Conservation (phyloP, 2,888 invertebrate genomes). For the Erebia epiphron region DNA sequence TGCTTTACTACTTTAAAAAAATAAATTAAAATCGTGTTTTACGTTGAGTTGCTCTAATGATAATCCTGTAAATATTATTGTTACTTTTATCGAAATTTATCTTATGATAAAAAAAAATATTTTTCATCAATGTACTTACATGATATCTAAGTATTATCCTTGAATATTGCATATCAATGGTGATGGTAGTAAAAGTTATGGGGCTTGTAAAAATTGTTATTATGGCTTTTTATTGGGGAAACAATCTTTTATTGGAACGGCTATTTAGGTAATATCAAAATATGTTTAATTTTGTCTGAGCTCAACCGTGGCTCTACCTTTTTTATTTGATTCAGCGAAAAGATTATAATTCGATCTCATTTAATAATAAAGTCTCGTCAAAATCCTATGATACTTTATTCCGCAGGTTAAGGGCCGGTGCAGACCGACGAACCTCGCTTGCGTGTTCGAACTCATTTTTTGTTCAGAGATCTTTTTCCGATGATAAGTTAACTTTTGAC, state of each 20-base stretch:
- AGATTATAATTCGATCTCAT: not conserved
- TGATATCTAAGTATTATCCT: not conserved
- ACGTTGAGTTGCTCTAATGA: too few relatives aligned
- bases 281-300: conserved; percentile 4
- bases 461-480: too few relatives aligned
- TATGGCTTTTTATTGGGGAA: conserved; percentile 31
- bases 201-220: conserved; percentile 31
- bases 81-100: too few relatives aligned
- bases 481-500: too few relatives aligned
- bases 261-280: conserved; percentile 21
- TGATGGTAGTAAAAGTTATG: conserved; percentile 29
- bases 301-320: not conserved
- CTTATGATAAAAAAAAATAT: too few relatives aligned
- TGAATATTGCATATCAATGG: not conserved
- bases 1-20: too few relatives aligned
- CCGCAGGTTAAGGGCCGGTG: not conserved
- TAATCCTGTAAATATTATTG: too few relatives aligned
- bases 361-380: not conserved
- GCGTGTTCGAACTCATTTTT: too few relatives aligned
- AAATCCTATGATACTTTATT: not conserved
- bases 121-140: too few relatives aligned
- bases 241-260: conserved; percentile 31
- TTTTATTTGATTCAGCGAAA: not conserved
- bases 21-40: too few relatives aligned
- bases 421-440: not conserved